Percentiles rank a stretch among this genome's conserved stretches.
Evolutionary conservation across 2,888 invertebrate genomes (phyloP).

Genomic region (Lycophotia porphyrea): DNA sequence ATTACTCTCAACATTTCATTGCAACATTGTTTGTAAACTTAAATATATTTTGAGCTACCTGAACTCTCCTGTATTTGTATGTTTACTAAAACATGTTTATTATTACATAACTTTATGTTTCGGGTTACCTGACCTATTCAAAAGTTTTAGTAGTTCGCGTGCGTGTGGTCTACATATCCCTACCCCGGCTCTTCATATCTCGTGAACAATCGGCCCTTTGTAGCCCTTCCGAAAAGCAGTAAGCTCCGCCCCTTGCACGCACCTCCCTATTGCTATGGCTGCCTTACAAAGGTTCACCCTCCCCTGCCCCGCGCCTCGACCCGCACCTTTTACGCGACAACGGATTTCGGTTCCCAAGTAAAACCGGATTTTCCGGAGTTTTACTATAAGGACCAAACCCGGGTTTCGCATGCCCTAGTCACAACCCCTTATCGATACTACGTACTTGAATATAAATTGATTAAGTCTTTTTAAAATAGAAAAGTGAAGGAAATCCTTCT

Average conservation of each 20-base stretch:
- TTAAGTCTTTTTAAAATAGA: neutral
- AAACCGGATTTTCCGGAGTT: neutral
- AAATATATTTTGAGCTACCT: neutral
- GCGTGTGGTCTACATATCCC: neutral
- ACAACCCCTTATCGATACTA: neutral
- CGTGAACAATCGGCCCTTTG: constrained; percentile 7
- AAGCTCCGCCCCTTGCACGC: constrained; percentile 34
- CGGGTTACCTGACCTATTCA: neutral
- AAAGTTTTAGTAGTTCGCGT: neutral
- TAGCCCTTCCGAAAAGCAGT: constrained; percentile 14
- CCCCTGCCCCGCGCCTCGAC: neutral
- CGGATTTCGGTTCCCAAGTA: neutral
- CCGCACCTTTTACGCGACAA: neutral
- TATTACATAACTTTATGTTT: neutral
- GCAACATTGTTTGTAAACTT: no score
- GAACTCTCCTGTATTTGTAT: neutral
- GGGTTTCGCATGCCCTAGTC: no score
- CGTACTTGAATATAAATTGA: neutral
- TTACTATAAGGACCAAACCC: no score
- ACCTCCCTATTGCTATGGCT: constrained; percentile 22
- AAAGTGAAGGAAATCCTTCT: neutral
- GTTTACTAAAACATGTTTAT: neutral
- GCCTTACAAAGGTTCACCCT: neutral
- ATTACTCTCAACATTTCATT: neutral
- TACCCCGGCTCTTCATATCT: neutral